Conservation (phyloP, 2,113 vertebrate genomes). For the Bostrychus sinensis region DNA sequence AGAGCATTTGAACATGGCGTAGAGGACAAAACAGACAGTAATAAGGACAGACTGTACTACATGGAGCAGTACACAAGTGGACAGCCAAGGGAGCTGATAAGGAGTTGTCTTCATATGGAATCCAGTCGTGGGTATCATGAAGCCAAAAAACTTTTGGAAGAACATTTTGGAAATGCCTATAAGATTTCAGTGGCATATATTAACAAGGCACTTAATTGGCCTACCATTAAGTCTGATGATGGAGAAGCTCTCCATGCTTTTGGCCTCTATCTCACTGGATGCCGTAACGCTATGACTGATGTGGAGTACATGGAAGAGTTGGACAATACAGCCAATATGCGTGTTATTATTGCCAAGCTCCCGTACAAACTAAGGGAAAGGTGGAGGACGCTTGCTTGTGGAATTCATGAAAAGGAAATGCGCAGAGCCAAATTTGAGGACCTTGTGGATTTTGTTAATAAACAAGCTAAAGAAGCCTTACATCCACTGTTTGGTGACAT, state of each 20-base stretch:
- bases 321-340: not conserved
- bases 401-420: too few species aligned
- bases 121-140: not conserved
- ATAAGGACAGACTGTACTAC: not conserved
- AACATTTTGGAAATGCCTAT: not conserved
- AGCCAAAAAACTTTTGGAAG: too few species aligned
- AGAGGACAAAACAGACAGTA: not conserved
- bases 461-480: too few species aligned
- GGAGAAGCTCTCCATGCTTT: not conserved
- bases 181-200: not conserved
- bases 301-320: not conserved
- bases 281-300: constrained; percentile 2
- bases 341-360: not conserved
- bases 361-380: too few species aligned
- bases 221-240: not conserved
- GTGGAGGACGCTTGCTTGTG: too few species aligned
- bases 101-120: not conserved
- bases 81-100: not conserved
- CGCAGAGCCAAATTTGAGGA: too few species aligned
- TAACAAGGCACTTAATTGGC: not conserved
- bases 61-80: not conserved
- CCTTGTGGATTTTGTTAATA: too few species aligned
- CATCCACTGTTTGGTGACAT: too few species aligned
- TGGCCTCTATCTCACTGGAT: not conserved
- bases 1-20: constrained; percentile 2